These are phyloP conservation scores for Thermophis baileyi DNA, from an alignment of 2,113 vertebrate genomes.

Conservation along the genomic window DNA sequence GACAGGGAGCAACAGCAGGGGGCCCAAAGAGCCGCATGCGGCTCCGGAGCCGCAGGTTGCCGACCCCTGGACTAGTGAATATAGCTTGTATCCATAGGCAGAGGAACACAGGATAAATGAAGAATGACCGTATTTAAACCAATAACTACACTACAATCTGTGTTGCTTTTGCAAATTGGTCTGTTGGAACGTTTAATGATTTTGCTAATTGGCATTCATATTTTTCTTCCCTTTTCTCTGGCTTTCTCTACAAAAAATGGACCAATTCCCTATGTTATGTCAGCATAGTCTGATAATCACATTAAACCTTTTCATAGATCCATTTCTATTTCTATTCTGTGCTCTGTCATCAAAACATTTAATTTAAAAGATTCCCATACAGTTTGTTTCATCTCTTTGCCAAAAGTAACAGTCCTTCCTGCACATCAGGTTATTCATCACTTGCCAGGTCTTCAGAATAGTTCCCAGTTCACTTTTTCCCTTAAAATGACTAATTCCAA, in stretches of 20 bases:
- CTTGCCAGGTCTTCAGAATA: slow-evolving; percentile 27
- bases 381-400: slow-evolving; percentile 46
- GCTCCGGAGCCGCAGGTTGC: no score
- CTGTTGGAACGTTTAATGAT: background rate
- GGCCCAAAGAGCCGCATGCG: no score
- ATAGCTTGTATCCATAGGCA: background rate
- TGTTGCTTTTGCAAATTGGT: slow-evolving; percentile 6
- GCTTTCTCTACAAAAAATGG: background rate
- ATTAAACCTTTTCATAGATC: slow-evolving; percentile 32
- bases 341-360: slow-evolving; percentile 39
- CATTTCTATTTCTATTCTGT: slow-evolving; percentile 39
- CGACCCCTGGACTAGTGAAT: background rate
- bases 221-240: background rate
- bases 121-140: background rate
- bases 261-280: slow-evolving; percentile 17
- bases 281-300: background rate
- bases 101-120: background rate
- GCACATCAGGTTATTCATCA: slow-evolving; percentile 31
- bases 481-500: slow-evolving; percentile 31
- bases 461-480: slow-evolving; percentile 28
- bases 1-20: no score
- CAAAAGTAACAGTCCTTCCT: slow-evolving; percentile 25
- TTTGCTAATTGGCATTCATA: background rate
- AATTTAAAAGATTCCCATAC: slow-evolving; percentile 43
- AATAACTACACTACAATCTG: background rate